phyloP scores from a whole-genome alignment of 1,140 invertebrate genomes.

The Maconellicoccus hirsutus region DNA sequence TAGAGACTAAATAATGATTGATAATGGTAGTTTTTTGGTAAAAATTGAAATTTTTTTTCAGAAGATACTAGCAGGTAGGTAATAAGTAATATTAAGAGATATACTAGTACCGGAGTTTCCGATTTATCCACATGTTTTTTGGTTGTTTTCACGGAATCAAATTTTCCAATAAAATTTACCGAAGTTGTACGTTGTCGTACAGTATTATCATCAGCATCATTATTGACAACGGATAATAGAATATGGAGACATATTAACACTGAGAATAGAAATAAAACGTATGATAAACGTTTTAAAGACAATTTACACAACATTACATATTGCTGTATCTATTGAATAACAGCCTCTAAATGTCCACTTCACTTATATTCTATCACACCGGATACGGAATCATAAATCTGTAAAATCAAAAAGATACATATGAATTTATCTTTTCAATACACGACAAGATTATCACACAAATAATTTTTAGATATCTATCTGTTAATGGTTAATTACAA shows the following conservation, averaged over 20 bases:
- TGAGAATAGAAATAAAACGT: constrained; percentile 1
- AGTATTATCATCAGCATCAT: neutral
- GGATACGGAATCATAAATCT: neutral
- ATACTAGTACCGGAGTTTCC: neutral
- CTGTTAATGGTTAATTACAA: too few relatives aligned
- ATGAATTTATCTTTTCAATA: too few relatives aligned
- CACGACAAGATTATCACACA: too few relatives aligned
- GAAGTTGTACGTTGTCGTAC: neutral
- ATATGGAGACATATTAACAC: neutral
- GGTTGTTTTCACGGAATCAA: neutral
- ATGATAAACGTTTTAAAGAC: constrained; percentile 10
- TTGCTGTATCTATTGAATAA: constrained; percentile 8
- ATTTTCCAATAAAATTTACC: neutral
- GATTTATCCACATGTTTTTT: neutral
- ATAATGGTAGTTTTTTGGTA: too few relatives aligned
- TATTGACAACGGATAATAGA: neutral
- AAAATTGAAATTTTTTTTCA: too few relatives aligned
- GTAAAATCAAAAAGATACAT: neutral
- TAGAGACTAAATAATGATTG: too few relatives aligned
- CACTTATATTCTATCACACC: neutral
- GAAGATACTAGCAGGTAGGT: neutral
- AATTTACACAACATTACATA: constrained; percentile 16
- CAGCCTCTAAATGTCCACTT: neutral
- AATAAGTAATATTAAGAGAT: neutral
- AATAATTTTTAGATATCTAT: too few relatives aligned